phyloP scores from a whole-genome alignment of 2,113 vertebrate genomes.

The Strix uralensis region DNA sequence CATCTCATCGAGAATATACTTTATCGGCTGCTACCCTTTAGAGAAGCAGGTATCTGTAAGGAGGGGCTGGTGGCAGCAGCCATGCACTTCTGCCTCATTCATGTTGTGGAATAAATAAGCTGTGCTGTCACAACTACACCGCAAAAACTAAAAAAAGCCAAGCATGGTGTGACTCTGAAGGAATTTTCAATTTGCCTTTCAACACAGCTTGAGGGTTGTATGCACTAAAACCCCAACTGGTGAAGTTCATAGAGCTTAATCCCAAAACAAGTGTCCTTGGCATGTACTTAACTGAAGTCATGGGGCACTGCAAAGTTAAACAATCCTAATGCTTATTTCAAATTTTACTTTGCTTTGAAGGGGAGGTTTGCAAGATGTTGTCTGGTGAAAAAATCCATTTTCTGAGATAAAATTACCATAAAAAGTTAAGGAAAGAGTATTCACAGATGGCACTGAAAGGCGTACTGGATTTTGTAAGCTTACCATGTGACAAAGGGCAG shows the following conservation, averaged over 20 bases:
- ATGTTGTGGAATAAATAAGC: not conserved
- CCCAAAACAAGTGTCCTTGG: not conserved
- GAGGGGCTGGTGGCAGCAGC: not conserved
- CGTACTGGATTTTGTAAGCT: not conserved
- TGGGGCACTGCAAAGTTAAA: not conserved
- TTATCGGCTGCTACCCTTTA: not conserved
- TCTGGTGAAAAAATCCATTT: not conserved
- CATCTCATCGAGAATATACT: not conserved
- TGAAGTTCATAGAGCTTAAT: not conserved
- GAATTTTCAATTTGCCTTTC: not conserved
- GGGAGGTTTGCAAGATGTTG: not conserved
- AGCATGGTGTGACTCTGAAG: rapidly evolving
- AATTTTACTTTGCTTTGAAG: not conserved
- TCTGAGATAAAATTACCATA: not conserved
- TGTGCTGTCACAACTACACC: not conserved
- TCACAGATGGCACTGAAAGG: not conserved
- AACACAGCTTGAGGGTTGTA: not conserved
- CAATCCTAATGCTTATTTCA: not conserved
- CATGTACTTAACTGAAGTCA: not conserved
- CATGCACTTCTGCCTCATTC: not conserved
- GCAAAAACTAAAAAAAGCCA: not conserved
- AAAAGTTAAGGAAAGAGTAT: not conserved
- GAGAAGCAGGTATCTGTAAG: not conserved
- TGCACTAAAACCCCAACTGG: not conserved
- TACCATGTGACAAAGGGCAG: not conserved